Percentiles rank a stretch among this genome's conserved stretches.
Evolutionary conservation across 2,113 vertebrate species (phyloP).

Genomic region (Lutjanus erythropterus): DNA sequence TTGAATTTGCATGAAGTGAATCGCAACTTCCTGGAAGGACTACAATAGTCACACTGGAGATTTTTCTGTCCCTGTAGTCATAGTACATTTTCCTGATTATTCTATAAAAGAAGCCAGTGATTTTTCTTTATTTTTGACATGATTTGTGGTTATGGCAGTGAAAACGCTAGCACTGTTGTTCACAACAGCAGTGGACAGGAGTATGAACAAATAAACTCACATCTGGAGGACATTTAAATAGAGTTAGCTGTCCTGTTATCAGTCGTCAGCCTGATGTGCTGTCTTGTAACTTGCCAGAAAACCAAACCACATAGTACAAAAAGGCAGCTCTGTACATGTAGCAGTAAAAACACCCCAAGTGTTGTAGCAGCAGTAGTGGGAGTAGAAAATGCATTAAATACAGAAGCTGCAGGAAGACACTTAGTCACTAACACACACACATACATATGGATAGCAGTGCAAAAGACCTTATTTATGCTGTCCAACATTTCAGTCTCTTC

Average conservation of each 20-base stretch:
- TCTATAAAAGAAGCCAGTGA: too few species aligned
- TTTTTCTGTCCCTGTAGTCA: too few species aligned
- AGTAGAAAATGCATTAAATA: not conserved
- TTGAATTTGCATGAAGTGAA: too few species aligned
- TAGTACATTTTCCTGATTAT: too few species aligned
- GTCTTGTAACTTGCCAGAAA: not conserved
- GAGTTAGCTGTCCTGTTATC: not conserved
- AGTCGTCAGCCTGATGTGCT: not conserved
- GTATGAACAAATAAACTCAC: too few species aligned
- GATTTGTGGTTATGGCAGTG: too few species aligned
- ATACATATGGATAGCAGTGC: not conserved
- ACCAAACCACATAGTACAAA: not conserved
- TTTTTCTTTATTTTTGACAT: too few species aligned
- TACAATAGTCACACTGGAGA: too few species aligned
- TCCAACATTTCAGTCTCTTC: not conserved
- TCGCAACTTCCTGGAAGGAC: too few species aligned
- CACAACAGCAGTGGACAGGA: too few species aligned
- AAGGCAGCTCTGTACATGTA: not conserved
- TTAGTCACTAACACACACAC: not conserved
- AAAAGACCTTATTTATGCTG: not conserved
- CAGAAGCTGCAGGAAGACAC: not conserved
- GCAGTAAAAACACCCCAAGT: not conserved
- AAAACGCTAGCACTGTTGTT: too few species aligned
- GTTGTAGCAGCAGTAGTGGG: slow-evolving; percentile 12
- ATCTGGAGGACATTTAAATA: not conserved